phyloP scores from a whole-genome alignment of 2,113 vertebrate genomes.

The Boulengeromyrus knoepffleri region DNA sequence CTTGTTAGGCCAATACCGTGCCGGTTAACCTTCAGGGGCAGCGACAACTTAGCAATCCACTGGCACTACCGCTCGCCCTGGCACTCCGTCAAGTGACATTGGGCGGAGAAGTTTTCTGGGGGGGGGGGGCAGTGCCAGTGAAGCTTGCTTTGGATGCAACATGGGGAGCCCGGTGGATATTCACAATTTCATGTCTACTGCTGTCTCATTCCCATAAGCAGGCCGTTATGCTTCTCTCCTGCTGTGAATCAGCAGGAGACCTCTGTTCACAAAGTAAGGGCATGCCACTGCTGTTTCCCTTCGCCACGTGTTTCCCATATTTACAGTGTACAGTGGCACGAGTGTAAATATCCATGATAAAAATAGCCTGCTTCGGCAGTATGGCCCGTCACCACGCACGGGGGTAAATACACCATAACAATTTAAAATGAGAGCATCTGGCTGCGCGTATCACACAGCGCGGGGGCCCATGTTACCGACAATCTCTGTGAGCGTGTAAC shows the following conservation, averaged over 20 bases:
- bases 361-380: neutral
- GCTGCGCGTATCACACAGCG: neutral
- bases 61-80: neutral
- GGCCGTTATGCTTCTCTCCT: neutral
- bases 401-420: neutral
- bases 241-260: neutral
- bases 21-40: neutral
- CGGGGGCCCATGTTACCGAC: neutral
- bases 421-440: neutral
- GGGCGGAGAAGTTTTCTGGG: neutral
- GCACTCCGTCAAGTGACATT: neutral
- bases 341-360: neutral
- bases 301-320: neutral
- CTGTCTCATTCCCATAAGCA: neutral
- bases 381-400: neutral
- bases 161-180: neutral
- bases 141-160: neutral
- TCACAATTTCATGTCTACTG: neutral
- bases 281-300: neutral
- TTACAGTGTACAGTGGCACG: neutral
- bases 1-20: neutral
- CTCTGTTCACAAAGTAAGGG: neutral
- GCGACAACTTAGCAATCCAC: neutral
- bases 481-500: conserved; percentile 14
- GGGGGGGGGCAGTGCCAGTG: no score